Conservation (phyloP, 2,888 invertebrate genomes). For the Strigamia transsilvanica region DNA sequence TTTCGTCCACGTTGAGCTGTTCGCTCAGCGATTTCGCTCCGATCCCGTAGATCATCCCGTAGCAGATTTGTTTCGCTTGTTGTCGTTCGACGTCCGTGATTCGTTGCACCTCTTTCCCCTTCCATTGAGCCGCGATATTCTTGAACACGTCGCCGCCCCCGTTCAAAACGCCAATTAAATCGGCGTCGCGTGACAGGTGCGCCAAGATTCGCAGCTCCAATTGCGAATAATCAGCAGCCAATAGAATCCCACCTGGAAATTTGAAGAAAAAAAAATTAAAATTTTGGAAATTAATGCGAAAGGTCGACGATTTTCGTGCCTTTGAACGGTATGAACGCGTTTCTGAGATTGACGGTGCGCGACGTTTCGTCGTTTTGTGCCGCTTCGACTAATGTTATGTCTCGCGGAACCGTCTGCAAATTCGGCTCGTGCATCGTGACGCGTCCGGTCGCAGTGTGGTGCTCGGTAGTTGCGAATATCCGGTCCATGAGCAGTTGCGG, state of each 20-base stretch:
- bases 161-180: constrained; percentile 70
- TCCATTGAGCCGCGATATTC: constrained; percentile 86
- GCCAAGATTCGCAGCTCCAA: constrained; percentile 92
- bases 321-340: constrained; percentile 63
- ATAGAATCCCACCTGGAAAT: constrained; percentile 68
- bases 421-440: constrained; percentile 93
- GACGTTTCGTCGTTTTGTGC: constrained; percentile 27
- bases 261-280: too few relatives aligned
- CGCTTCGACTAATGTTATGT: constrained; percentile 70
- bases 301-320: constrained; percentile 58
- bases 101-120: constrained; percentile 70
- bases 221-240: constrained; percentile 97
- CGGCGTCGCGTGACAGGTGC: constrained; percentile 82
- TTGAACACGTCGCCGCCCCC: constrained; percentile 79
- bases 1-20: constrained; percentile 78
- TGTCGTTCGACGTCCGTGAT: constrained; percentile 80
- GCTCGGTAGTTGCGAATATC: constrained; percentile 60
- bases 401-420: constrained; percentile 88
- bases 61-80: constrained; percentile 87
- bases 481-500: constrained; percentile 60
- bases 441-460: constrained; percentile 72
- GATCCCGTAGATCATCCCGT: constrained; percentile 98
- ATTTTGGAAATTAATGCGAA: too few relatives aligned
- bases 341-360: constrained; percentile 56
- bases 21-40: constrained; percentile 82